These are phyloP conservation scores for Peromyscus polionotus DNA, from an alignment of 2,113 vertebrate species.

Conservation along the genomic window DNA sequence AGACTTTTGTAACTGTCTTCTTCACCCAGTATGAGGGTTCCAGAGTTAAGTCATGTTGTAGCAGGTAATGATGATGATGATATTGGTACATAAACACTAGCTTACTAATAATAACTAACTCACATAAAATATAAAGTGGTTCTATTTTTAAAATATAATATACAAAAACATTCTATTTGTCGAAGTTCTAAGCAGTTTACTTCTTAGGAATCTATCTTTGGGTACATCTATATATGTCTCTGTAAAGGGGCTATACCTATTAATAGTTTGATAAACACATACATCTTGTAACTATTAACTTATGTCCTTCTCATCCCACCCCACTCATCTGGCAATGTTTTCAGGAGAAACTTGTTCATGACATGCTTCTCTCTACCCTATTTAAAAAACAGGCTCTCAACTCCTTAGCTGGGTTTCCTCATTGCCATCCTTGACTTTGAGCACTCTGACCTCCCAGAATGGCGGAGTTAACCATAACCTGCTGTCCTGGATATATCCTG, in stretches of 20 bases:
- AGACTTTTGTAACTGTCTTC: background rate
- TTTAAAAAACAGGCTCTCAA: background rate
- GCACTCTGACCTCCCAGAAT: background rate
- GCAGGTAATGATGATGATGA: background rate
- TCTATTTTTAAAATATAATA: constrained; percentile 11
- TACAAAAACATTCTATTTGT: constrained; percentile 9
- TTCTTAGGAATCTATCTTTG: constrained; percentile 12
- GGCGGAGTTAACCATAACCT: background rate
- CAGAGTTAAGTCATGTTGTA: background rate
- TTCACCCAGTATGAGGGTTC: background rate
- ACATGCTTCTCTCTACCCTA: background rate
- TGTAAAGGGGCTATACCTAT: background rate
- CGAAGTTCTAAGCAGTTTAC: background rate
- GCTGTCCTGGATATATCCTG: background rate
- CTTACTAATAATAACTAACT: background rate
- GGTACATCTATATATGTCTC: background rate
- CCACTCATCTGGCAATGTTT: background rate
- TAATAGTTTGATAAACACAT: background rate
- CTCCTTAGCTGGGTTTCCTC: background rate
- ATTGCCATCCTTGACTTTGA: background rate
- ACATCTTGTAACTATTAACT: background rate
- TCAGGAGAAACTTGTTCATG: background rate
- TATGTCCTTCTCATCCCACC: background rate
- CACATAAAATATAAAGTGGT: constrained; percentile 20
- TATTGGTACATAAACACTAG: background rate